Conservation (phyloP, 2,797 vertebrate genomes). For the Muscicapa comitata region DNA sequence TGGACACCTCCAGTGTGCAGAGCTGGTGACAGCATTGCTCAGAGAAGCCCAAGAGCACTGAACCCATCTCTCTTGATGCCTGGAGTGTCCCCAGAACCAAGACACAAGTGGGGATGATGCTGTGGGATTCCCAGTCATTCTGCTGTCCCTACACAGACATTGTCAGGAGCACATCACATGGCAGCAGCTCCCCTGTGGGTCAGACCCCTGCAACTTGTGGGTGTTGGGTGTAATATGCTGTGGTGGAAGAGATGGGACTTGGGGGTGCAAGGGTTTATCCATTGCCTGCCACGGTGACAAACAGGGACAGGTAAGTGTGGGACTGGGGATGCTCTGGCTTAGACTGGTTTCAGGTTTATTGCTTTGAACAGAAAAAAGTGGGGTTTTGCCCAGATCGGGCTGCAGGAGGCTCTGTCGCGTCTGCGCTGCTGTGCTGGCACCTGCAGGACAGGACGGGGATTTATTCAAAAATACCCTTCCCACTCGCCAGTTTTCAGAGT, state of each 20-base stretch:
- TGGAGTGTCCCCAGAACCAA: neutral
- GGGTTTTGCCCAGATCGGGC: neutral
- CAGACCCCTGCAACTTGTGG: too few relatives aligned
- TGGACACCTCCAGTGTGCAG: neutral
- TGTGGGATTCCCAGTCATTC: neutral
- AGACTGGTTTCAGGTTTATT: neutral
- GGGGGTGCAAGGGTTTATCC: neutral
- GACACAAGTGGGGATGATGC: neutral
- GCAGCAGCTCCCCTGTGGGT: neutral
- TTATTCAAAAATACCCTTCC: neutral
- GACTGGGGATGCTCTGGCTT: neutral
- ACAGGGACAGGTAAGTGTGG: neutral
- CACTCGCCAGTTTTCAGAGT: rapidly evolving
- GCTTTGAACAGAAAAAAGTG: neutral
- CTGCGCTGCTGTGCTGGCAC: neutral
- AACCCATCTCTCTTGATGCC: neutral
- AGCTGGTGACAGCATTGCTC: neutral
- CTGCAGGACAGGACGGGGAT: neutral
- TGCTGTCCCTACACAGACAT: neutral
- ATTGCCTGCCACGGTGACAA: neutral
- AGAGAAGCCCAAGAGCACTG: neutral
- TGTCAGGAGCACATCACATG: neutral
- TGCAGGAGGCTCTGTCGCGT: neutral
- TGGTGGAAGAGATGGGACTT: neutral
- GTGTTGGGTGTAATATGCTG: neutral